Evolutionary conservation across 1,140 invertebrate genomes (phyloP), one percentile per base, ranked within the genome.

Genomic region (Scaptomyza hsui): DNA sequence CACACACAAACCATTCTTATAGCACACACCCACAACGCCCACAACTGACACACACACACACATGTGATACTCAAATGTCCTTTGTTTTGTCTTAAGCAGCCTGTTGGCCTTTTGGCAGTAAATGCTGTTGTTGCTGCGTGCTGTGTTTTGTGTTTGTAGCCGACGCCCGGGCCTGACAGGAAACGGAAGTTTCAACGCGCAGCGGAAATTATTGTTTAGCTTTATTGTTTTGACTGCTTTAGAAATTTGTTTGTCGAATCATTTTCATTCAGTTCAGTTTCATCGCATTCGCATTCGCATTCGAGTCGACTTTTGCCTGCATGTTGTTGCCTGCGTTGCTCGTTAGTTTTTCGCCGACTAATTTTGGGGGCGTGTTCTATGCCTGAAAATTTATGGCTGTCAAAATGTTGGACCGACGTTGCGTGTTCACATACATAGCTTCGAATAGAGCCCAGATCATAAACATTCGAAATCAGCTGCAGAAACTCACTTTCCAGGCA

Each of bases 131-230:
- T 51, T 45, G 44, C 53, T 44, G 60, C n/a, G 64, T 53, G 9
- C 26, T 29, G 26, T 29, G 26, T 9, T 4, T 44, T 71, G 60
- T 78, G 78, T 76, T 81, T 81, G 77, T 72, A 57, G 52, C 42
- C 61, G 72, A 60, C 48, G 37, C 26, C 55, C 56, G 55, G 42
- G 42, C 45, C 61, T 78, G 75, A 83, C 79, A 82, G 79, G 81
- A 86, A 86, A 52, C 81, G 81, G 81, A 86, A 86, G 81, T 86
- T 86, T 86, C 81, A 86, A 78, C 76, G 81, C 76, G 61, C 77
- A 62, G 70, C 81, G 81, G 81, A 86, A 86, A 86, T 86, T 86
- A 86, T 86, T 86, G 81, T 86, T 86, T 80, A 86, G 81, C 77
- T 65, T 80, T 86, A 86, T 86, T 86, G 81, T 86, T 86, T 81